These are phyloP conservation scores for Spea multiplicata DNA, from an alignment of 2,113 vertebrate species.

Conservation along the genomic window DNA sequence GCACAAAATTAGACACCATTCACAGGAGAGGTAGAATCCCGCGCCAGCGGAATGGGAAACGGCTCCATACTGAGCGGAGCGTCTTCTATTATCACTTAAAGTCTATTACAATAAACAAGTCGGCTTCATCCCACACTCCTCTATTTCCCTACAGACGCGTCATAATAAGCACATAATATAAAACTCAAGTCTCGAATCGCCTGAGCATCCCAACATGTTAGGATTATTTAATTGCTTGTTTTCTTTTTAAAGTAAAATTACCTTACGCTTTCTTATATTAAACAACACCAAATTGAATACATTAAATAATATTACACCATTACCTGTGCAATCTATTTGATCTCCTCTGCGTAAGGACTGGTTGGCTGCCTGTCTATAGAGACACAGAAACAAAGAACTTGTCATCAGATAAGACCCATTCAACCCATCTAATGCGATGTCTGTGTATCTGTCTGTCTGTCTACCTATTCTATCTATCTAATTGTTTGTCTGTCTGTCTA, in stretches of 20 bases:
- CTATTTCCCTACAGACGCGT: conserved; percentile 46
- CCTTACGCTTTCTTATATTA: neutral
- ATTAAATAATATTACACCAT: too few species aligned
- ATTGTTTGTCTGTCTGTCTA: too few species aligned
- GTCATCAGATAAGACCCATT: too few species aligned
- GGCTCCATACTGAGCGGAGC: conserved; percentile 30
- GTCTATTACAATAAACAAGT: conserved; percentile 45
- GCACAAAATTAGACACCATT: neutral
- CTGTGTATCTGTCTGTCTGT: too few species aligned
- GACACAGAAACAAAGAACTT: too few species aligned
- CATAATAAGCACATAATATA: conserved; percentile 45
- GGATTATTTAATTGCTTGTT: conserved; percentile 29
- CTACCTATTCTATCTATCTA: too few species aligned
- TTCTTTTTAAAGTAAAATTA: neutral
- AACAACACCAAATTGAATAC: too few species aligned
- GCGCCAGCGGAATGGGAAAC: conserved; percentile 10
- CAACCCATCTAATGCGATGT: too few species aligned
- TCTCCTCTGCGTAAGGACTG: too few species aligned
- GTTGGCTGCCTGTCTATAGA: too few species aligned
- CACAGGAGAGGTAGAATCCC: neutral
- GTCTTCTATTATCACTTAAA: conserved; percentile 31
- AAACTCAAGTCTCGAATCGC: conserved; percentile 36
- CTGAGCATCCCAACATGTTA: conserved; percentile 20
- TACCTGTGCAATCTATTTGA: too few species aligned
- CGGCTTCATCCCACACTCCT: conserved; percentile 51